Percentiles rank a stretch among this genome's conserved stretches.
phyloP scores from a whole-genome alignment of 2,113 vertebrate species.

The Heterochromis multidens region DNA sequence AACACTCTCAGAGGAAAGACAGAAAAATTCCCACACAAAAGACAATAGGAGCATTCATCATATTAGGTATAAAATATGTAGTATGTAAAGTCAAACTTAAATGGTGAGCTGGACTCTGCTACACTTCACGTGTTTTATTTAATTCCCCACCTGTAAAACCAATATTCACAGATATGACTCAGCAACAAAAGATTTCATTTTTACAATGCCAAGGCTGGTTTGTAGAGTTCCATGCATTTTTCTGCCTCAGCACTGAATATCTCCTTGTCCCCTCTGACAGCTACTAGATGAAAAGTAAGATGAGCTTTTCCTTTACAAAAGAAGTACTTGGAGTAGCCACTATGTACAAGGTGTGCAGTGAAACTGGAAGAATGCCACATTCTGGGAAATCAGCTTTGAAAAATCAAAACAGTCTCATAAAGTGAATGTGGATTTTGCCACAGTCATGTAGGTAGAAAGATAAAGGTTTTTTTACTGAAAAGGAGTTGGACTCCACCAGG shows the following conservation, averaged over 20 bases:
- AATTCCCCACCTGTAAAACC: neutral
- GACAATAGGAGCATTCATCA: conserved; percentile 2
- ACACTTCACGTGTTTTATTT: neutral
- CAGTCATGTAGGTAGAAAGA: neutral
- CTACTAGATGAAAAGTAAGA: neutral
- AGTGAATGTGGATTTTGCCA: neutral
- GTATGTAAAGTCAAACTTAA: neutral
- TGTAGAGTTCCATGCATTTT: neutral
- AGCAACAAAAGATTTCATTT: neutral
- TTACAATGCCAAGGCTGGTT: neutral
- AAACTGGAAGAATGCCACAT: neutral
- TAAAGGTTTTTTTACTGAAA: neutral
- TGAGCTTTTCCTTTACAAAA: neutral
- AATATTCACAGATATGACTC: neutral
- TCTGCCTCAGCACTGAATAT: neutral
- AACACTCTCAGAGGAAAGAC: neutral
- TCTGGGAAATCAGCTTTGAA: neutral
- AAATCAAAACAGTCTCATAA: neutral
- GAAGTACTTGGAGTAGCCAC: neutral
- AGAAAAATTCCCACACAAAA: conserved; percentile 12
- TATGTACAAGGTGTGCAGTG: neutral
- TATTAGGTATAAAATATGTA: neutral
- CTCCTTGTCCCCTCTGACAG: neutral
- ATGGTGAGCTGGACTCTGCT: neutral
- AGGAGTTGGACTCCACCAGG: neutral